phyloP scores from a whole-genome alignment of 1,140 invertebrate genomes.

The Xylocopa sonorina region DNA sequence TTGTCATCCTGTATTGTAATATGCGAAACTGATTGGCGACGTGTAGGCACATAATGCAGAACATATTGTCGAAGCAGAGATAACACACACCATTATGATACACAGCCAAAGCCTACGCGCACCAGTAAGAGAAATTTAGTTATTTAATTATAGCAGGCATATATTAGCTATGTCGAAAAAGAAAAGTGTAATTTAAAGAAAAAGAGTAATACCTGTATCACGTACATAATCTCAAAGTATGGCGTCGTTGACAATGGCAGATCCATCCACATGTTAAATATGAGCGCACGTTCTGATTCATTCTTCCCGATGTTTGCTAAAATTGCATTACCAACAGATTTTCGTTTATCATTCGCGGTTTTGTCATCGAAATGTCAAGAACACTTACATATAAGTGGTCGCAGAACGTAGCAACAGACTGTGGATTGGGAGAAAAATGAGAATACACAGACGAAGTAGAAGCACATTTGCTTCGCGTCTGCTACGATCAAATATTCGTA shows the following conservation, averaged over 20 bases:
- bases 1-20: slow-evolving; percentile 50
- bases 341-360: background rate
- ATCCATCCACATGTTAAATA: slow-evolving; percentile 54
- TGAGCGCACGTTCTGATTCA: slow-evolving; percentile 53
- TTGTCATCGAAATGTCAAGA: background rate
- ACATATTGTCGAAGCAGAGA: slow-evolving; percentile 61
- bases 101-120: slow-evolving; percentile 26
- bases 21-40: slow-evolving; percentile 60
- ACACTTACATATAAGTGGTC: slow-evolving; percentile 57
- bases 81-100: slow-evolving; percentile 53
- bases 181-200: no score
- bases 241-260: slow-evolving; percentile 53
- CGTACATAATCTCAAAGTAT: slow-evolving; percentile 57
- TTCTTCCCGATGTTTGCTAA: slow-evolving; percentile 63
- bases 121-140: background rate
- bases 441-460: slow-evolving; percentile 50
- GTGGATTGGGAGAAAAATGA: slow-evolving; percentile 48
- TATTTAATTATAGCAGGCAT: background rate
- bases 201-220: background rate
- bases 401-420: slow-evolving; percentile 34
- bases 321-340: background rate
- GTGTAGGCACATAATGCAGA: slow-evolving; percentile 56
- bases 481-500: slow-evolving; percentile 29
- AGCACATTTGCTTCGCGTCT: slow-evolving; percentile 21
- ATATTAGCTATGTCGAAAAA: background rate